Percentiles rank a stretch among this genome's conserved stretches.
Evolutionary conservation across 2,113 vertebrate genomes (phyloP).

Genomic region (Copsychus sechellarum): DNA sequence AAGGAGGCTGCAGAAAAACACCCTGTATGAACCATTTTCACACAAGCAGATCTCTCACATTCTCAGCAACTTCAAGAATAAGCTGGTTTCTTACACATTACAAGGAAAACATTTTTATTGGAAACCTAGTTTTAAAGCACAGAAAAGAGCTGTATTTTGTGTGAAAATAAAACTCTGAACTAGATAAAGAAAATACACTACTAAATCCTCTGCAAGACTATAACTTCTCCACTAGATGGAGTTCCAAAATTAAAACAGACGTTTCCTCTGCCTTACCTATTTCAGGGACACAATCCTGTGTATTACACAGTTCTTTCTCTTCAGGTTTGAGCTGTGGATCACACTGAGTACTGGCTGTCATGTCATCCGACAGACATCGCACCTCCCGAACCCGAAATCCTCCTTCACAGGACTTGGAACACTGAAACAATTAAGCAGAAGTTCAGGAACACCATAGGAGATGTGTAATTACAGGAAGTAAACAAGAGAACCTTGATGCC

Average conservation of each 20-base stretch:
- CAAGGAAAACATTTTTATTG: background rate
- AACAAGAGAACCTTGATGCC: background rate
- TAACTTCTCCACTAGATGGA: slow-evolving; percentile 56
- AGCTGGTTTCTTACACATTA: background rate
- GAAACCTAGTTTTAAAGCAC: background rate
- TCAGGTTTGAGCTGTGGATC: slow-evolving; percentile 81
- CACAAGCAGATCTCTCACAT: background rate
- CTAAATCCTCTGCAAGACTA: background rate
- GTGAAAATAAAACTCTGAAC: background rate
- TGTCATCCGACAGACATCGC: slow-evolving; percentile 87
- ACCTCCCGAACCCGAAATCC: slow-evolving; percentile 93
- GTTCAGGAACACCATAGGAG: background rate
- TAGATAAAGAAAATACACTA: background rate
- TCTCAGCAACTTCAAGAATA: background rate
- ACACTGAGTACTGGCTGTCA: slow-evolving; percentile 81
- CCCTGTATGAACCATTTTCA: background rate
- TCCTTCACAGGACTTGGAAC: slow-evolving; percentile 91
- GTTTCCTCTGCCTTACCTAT: slow-evolving; percentile 77
- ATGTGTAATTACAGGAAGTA: background rate
- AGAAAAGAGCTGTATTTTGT: background rate
- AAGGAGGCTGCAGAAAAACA: background rate
- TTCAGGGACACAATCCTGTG: slow-evolving; percentile 86
- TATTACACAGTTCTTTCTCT: slow-evolving; percentile 84
- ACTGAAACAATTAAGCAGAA: slow-evolving; percentile 72
- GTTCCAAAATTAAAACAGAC: background rate